Evolutionary conservation across 2,888 invertebrate species (phyloP).

Genomic region (Caenorhabditis sp.): DNA sequence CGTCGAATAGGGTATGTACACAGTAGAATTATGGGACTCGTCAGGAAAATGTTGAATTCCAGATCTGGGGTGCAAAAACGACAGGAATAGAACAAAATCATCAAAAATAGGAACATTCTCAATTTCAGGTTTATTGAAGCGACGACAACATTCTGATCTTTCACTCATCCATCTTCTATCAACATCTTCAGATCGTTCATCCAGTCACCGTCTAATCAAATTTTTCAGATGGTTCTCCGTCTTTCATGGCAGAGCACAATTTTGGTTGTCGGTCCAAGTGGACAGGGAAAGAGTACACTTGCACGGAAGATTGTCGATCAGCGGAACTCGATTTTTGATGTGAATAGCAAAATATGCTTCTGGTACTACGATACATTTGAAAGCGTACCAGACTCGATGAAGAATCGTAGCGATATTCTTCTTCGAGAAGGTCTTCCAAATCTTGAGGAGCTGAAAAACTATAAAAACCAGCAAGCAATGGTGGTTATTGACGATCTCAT

Average conservation of each 20-base stretch:
- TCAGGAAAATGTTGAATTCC: too few relatives aligned
- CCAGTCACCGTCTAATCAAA: too few relatives aligned
- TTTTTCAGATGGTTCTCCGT: too few relatives aligned
- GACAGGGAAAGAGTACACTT: slow-evolving; percentile 10
- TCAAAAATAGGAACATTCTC: too few relatives aligned
- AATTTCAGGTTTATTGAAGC: too few relatives aligned
- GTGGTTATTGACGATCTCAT: slow-evolving; percentile 34
- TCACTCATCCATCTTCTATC: too few relatives aligned
- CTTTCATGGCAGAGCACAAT: slow-evolving; percentile 3
- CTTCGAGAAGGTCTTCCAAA: slow-evolving; percentile 35
- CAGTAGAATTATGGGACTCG: too few relatives aligned
- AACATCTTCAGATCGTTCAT: too few relatives aligned
- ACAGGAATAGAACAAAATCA: too few relatives aligned
- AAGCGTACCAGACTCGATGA: slow-evolving; percentile 25
- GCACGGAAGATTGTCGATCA: not conserved
- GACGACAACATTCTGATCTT: too few relatives aligned
- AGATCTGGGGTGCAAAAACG: too few relatives aligned
- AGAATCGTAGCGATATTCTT: slow-evolving; percentile 19
- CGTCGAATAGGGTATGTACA: too few relatives aligned
- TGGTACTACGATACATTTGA: slow-evolving; percentile 36
- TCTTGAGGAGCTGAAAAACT: slow-evolving; percentile 32
- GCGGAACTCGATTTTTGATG: slow-evolving; percentile 2
- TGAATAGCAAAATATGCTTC: slow-evolving; percentile 9
- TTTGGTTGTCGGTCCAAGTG: slow-evolving; percentile 7
- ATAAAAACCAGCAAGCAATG: slow-evolving; percentile 18